Evolutionary conservation across 2,888 invertebrate genomes (phyloP), one percentile per base, ranked within the genome.

Genomic region (Epirrhoe tristata): DNA sequence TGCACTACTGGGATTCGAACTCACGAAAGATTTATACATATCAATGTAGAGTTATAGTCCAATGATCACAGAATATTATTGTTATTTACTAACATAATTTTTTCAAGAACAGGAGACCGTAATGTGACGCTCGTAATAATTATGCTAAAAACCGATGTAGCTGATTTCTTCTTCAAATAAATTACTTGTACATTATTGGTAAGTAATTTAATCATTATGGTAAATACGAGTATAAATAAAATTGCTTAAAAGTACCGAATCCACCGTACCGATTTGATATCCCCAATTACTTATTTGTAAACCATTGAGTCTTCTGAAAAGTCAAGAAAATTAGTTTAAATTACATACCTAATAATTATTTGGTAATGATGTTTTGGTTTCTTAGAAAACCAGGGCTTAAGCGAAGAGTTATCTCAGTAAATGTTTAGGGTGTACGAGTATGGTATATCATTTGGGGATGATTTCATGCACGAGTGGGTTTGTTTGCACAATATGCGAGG

Each of bases 371-470:
- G 52, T 31, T 5, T 10, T 24, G 14, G 24, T 8, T 52, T 59
- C n/a, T n/a, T 31, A 31, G 10, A 16, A 34, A 46, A 61, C 54
- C 32, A 24, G 12, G 14, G 59, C 5, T 63, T 67, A 67, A 58
- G 52, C 56, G 54, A 59, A 56, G 51, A 59, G 59, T 53, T 68
- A 65, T 60, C 52, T 66, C 32, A 58, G 61, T 65, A 63, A 61
- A 68, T 68, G 64, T 71, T 60, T 69, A 67, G 67, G 66, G 67
- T 76, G 82, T 74, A 75, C 39, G 48, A 16, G 48, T 48, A 48
- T 65, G 76, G 79, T 78, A 82, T 88, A 87, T 89, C 88, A 84
- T 82, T 83, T 74, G 81, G 67, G 84, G 77, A 80, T 81, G 80
- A 82, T 83, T 85, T 84, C 81, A 84, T 82, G 86, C 85, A 83